Evolutionary conservation across 2,888 invertebrate species (phyloP).

Genomic region (Caenorhabditis sp.): DNA sequence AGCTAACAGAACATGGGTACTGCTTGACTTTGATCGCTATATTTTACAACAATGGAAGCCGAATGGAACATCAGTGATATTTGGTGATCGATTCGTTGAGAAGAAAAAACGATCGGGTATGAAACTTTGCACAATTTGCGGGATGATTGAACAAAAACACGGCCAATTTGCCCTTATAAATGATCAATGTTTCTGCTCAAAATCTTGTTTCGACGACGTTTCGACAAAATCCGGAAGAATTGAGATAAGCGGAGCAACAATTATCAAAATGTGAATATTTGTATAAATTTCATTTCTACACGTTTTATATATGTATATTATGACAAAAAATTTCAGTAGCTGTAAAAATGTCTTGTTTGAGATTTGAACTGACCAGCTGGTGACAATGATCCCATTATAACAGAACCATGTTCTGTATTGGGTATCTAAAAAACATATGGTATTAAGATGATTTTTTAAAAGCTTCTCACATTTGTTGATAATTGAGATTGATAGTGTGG

Average conservation of each 20-base stretch:
- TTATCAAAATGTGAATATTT: not conserved
- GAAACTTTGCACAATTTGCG: slow-evolving; percentile 61
- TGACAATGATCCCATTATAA: slow-evolving; percentile 36
- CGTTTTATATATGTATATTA: not conserved
- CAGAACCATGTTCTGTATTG: slow-evolving; percentile 38
- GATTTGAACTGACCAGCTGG: slow-evolving; percentile 48
- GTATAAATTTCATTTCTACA: not conserved
- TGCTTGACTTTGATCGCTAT: slow-evolving; percentile 67
- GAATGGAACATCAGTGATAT: slow-evolving; percentile 62
- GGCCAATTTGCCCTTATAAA: slow-evolving; percentile 46
- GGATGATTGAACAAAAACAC: slow-evolving; percentile 64
- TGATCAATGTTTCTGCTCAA: slow-evolving; percentile 48
- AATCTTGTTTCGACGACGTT: slow-evolving; percentile 47
- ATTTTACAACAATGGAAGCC: slow-evolving; percentile 64
- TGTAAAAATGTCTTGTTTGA: slow-evolving; percentile 53
- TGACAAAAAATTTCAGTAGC: slow-evolving; percentile 35
- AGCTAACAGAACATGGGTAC: slow-evolving; percentile 69
- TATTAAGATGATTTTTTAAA: not conserved
- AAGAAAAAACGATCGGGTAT: slow-evolving; percentile 53
- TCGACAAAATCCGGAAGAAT: not conserved
- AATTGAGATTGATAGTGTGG: slow-evolving; percentile 21
- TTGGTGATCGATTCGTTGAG: slow-evolving; percentile 61
- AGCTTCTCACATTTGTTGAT: slow-evolving; percentile 27
- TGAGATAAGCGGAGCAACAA: not conserved
- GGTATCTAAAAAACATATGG: slow-evolving; percentile 17